Evolutionary conservation across 2,888 invertebrate species (phyloP), one percentile per base, ranked within the genome.

Genomic region (Cataglyphis livida): DNA sequence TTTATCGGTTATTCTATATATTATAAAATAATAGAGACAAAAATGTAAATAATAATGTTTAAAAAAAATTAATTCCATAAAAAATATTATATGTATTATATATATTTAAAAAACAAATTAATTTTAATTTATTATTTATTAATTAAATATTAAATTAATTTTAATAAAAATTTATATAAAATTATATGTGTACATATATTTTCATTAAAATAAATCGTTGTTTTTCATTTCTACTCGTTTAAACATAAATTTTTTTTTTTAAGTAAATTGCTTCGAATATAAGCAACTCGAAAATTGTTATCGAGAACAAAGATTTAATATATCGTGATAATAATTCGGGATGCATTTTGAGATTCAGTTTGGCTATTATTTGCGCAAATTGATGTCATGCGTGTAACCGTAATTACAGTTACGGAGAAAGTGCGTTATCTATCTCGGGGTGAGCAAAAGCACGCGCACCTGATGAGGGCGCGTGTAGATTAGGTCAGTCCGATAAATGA

Each of bases 381-480:
- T 59, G 12, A 35, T 44, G 44, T 21, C 41, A 38, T 3, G n/a
- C 35, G 38, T 61, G 68, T 51, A 25, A 35, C 35, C 65, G 15
- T 81, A 81, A 87, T 85, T 65, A 82, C 57, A 48, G 44, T 54
- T 21, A 48, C 3, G 71, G 21, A 82, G 71, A 87, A 76, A 84
- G 81, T 78, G 76, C 73, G 81, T 85, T 81, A 87, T 86, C 86
- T 74, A 18, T 35, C 3, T 10, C 18, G 28, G 51, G n/a, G 70
- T 68, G 59, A 65, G 44, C 28, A 21, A 41, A 66, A 71, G 70
- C 51, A 66, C 48, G 64, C 82, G 66, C 81, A 64, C 82, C 71
- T 64, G 82, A 35, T 48, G 73, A 54, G 51, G n/a, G 32, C 62
- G 62, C 32, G 71, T 61, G 61, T 44, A 84, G 87, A 87, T 84